Conservation (phyloP, 2,797 vertebrate genomes). For the Nothura maculosa region DNA sequence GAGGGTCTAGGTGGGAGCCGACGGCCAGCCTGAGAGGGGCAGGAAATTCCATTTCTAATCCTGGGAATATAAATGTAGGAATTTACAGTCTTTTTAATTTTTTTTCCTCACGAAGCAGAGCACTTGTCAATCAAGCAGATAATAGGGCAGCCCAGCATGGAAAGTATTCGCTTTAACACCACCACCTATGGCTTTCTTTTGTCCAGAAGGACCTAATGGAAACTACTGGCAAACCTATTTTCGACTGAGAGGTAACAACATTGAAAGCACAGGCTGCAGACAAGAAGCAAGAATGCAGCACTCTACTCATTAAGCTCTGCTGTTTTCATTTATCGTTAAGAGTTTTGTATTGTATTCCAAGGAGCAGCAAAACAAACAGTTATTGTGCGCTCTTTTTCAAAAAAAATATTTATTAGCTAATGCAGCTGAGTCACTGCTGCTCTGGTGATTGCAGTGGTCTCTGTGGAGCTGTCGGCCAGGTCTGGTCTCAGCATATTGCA, state of each 20-base stretch:
- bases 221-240: not conserved
- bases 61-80: not conserved
- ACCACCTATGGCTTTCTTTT: not conserved
- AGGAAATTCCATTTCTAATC: not conserved
- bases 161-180: not conserved
- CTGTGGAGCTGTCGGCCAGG: not conserved
- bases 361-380: not conserved
- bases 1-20: not conserved
- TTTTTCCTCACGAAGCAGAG: not conserved
- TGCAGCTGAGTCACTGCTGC: not conserved
- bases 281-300: fast-evolving
- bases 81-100: not conserved
- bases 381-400: not conserved
- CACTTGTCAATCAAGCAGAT: not conserved
- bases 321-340: not conserved
- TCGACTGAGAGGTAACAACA: not conserved
- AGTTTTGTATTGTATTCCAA: not conserved
- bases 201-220: not conserved
- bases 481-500: too few relatives aligned
- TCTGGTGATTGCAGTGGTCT: not conserved
- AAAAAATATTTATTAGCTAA: too few relatives aligned
- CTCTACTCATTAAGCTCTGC: not conserved
- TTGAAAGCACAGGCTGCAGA: not conserved
- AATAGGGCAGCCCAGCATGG: not conserved
- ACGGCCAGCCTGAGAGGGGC: not conserved